Base-by-base conservation (phyloP, 2,888 invertebrate genomes). In the Cloeon dipterum region DNA sequence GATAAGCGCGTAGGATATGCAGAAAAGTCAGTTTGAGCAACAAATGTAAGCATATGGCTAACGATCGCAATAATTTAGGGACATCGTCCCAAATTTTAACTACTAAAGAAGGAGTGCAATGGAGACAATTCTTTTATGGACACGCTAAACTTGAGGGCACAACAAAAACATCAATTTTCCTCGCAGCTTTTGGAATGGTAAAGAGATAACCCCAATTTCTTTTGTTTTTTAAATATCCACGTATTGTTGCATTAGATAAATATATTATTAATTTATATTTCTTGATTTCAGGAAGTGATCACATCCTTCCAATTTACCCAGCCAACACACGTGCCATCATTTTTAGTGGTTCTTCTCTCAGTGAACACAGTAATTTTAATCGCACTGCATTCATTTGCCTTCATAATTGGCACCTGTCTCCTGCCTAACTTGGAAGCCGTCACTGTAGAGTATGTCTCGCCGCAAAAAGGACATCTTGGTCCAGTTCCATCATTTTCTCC, bases 321-420 rank as follows among this genome's bases (percentile, higher is more conserved):
- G 3, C 46, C 45, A 8, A 52, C 52, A 1, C 39, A 43, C 32
- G 41, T 60, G 16, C 60, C 62, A 2, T 47, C 53, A 2, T 50
- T 50, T 11, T 47, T 65, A 20, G 47, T 69, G 26, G 56, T 66
- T 14, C 53, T 61, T n/a, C 63, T 67, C 46, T 62, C 61, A 34
- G 48, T 64, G 3, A 59, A 60, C 45, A 68, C 68, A 11, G 62
- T 63, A 3, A 51, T 69, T 8, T 52, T 70, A 16, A 66, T 68
- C 17, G 61, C 66, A 3, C 65, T 70, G 8, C 69, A 69, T 49
- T 53, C 70, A 45, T 48, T 69, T 32, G 68, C 69, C 2, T 51
- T 70, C 18, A 68, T 69, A 68, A 69, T 70, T 47, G 65, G 65
- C 43, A 69, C 69, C 1, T 69, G 69, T 46, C 66, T 70, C 38